Evolutionary conservation across 1,140 invertebrate genomes (phyloP).

Genomic region (Aphis gossypii): DNA sequence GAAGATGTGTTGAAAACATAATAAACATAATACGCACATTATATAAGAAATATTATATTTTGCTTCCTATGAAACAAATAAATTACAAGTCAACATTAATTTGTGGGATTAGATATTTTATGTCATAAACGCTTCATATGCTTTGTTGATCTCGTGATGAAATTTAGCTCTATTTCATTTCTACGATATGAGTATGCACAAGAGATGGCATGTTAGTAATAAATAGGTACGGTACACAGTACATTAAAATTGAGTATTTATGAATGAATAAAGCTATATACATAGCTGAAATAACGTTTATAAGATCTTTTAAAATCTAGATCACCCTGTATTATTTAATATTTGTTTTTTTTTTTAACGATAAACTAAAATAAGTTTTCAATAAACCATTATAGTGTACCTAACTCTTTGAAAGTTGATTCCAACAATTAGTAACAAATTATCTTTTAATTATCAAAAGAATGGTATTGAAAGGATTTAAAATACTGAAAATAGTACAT

Average conservation of each 20-base stretch:
- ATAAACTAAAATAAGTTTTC: neutral
- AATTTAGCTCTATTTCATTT: neutral
- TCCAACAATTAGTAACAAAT: neutral
- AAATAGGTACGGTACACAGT: too few species aligned
- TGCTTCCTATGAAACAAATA: neutral
- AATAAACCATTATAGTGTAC: neutral
- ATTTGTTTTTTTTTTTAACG: neutral
- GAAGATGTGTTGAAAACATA: neutral
- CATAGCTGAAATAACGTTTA: neutral
- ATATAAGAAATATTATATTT: neutral
- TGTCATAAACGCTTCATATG: neutral
- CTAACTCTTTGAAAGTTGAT: neutral
- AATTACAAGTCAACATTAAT: neutral
- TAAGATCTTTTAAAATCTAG: neutral
- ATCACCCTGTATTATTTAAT: neutral
- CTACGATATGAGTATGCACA: neutral
- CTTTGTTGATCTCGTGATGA: neutral
- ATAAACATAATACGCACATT: neutral
- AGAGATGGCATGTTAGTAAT: neutral
- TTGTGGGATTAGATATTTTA: neutral
- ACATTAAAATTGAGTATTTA: neutral
- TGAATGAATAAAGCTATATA: neutral
- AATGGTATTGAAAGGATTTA: neutral
- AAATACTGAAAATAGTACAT: constrained; percentile 16
- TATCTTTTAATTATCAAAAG: neutral